Evolutionary conservation across 2,888 invertebrate genomes (phyloP), one percentile per base, ranked within the genome.

Genomic region (Erpobdella octoculata): DNA sequence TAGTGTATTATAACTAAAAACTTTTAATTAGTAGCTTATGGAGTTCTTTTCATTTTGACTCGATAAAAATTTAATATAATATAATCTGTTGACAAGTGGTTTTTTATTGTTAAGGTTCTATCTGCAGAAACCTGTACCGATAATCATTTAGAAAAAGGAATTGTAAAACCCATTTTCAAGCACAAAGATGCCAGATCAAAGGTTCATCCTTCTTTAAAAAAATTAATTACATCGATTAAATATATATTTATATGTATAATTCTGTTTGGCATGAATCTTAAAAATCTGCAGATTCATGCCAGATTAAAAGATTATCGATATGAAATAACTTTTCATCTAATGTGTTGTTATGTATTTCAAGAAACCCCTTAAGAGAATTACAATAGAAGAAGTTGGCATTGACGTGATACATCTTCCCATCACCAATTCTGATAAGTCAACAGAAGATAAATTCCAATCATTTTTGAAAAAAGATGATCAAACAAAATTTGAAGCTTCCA

Each of bases 341-440:
- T 46, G 1, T 21, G 21, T 5, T 46, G n/a, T 53, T 53, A 25
- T 53, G 18, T 72, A 25, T 53, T 53, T 53, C 5, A 72, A 81
- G 81, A 80, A 79, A 75, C 80, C 79, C 12, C 72, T 81, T 33
- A 69, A 73, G 48, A 74, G 79, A 68, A 77, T 82, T 15, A 71
- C 76, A 21, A 81, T 82, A 38, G 79, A 81, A 75, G 81, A 82
- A 71, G 78, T 81, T 41, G 80, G 80, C 3, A 36, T 78, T 15
- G 37, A 65, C 28, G 6, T 36, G 37, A 65, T 15, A 65, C 1
- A 21, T 21, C 59, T 12, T 59, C 1, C 8, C 1, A 25, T 37
- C 28, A 21, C 38, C 35, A 65, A 35, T 28, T 28, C 37, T 25
- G 25, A 36, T 21, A 65, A 65, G 25, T 37, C 33, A 38, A 21